Evolutionary conservation across 2,888 invertebrate genomes (phyloP).

Genomic region (Leptinotarsa peninsularis): DNA sequence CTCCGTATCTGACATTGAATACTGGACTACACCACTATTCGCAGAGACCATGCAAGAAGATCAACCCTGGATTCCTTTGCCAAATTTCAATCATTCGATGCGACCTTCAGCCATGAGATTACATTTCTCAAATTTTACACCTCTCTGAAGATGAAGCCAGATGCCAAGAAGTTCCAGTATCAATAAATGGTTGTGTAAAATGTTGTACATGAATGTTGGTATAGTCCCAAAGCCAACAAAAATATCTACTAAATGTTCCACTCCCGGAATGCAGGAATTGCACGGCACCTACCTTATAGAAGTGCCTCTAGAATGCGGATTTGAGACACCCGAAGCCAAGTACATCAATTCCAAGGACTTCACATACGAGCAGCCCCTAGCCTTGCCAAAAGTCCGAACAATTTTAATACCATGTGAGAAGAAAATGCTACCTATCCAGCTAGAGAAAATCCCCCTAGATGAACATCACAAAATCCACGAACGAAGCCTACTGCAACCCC

Average conservation of each 20-base stretch:
- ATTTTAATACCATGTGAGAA: not conserved
- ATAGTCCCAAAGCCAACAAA: conserved; percentile 23
- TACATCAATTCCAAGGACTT: conserved; percentile 23
- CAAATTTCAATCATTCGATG: no score
- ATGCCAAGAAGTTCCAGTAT: no score
- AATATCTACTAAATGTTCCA: conserved; percentile 17
- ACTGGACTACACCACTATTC: no score
- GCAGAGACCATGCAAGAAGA: no score
- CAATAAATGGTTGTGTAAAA: no score
- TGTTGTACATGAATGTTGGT: no score
- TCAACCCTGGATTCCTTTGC: no score
- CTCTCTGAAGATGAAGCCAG: no score
- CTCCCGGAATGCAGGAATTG: conserved; percentile 9
- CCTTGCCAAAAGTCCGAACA: conserved; percentile 22
- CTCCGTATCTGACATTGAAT: no score
- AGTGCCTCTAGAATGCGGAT: conserved; percentile 25
- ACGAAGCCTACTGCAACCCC: not conserved
- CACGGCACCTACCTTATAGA: conserved; percentile 28
- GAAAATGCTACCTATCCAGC: not conserved
- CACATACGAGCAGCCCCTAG: conserved; percentile 21
- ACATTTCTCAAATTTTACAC: no score
- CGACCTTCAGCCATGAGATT: no score
- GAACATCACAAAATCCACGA: not conserved
- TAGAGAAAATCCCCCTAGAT: conserved; percentile 24
- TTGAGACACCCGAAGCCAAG: conserved; percentile 16